Evolutionary conservation across 2,113 vertebrate species (phyloP), one percentile per base, ranked within the genome.

Genomic region (Jaculus jaculus): DNA sequence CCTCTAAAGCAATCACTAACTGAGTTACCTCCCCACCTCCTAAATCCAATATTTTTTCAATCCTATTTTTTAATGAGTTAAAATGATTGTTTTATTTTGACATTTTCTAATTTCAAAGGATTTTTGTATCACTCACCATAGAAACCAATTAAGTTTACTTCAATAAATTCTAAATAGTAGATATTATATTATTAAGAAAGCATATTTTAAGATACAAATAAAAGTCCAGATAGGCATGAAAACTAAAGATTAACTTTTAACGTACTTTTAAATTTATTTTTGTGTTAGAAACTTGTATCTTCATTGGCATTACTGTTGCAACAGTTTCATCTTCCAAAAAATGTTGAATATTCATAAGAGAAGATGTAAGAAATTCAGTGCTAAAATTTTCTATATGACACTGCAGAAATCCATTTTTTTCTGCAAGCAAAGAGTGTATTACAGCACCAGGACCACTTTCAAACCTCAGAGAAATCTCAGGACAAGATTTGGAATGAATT

Each of bases 321-420:
- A 99, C 97, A 12, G 98, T 98, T 97, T 99, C 98, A 85, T 99
- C 99, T 97, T 99, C 99, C 96, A 99, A 97, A 98, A 99, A 99
- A 97, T 98, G 98, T 21, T 99, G 98, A 95, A 99, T 98, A 97
- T 99, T 99, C 68, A 97, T 98, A 87, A 99, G 98, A 80, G 99
- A 99, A 94, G 99, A 99, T 47, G 98, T 99, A 95, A 99, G 95
- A 96, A 99, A 99, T 97, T 98, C 99, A 0, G 99, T 98, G n/a
- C 96, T 98, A 97, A 99, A 99, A 80, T 99, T 98, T 84, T 98
- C 98, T 82, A 99, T 97, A 12, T 98, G 98, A 97, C 99, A 99
- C 90, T 99, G 99, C 94, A 99, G 98, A 98, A 99, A 99, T 89
- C 99, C 99, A 15, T 99, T 99, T 97, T 98, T 99, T 84, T 99